Conservation (phyloP, 2,113 vertebrate species). For the Fukomys damarensis region DNA sequence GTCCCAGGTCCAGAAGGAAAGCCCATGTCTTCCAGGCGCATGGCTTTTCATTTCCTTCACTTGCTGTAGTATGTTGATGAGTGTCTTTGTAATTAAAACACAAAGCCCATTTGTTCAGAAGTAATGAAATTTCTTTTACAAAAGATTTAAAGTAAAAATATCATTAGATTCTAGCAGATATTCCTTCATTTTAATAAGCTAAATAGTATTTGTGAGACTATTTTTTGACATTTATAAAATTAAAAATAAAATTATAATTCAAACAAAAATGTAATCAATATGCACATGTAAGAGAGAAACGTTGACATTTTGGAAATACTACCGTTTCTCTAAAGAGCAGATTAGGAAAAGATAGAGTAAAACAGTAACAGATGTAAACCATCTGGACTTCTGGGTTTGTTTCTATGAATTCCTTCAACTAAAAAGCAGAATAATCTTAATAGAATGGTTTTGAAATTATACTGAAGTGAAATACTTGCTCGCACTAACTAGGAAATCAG, state of each 20-base stretch:
- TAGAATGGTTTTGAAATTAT: not conserved
- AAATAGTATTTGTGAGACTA: not conserved
- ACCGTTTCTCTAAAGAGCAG: conserved; percentile 7
- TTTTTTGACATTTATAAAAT: not conserved
- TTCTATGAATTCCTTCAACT: not conserved
- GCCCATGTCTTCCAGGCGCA: not conserved
- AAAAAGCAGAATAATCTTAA: not conserved
- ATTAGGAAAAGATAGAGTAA: not conserved
- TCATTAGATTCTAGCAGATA: not conserved
- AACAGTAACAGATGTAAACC: not conserved
- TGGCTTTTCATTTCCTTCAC: not conserved
- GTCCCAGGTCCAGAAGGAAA: not conserved
- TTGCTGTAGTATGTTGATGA: not conserved
- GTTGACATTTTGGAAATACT: not conserved
- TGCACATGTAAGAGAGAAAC: conserved; percentile 1
- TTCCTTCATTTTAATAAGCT: not conserved
- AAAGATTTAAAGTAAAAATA: not conserved
- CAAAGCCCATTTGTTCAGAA: not conserved
- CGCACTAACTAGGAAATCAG: not conserved
- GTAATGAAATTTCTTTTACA: not conserved
- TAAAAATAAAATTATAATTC: not conserved
- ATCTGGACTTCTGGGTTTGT: not conserved
- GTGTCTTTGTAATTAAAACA: conserved; percentile 6
- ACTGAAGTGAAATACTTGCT: not conserved
- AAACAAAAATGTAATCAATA: conserved; percentile 19